Conservation (phyloP, 92 coral and sea anemone genomes). For the Metridium senile region DNA sequence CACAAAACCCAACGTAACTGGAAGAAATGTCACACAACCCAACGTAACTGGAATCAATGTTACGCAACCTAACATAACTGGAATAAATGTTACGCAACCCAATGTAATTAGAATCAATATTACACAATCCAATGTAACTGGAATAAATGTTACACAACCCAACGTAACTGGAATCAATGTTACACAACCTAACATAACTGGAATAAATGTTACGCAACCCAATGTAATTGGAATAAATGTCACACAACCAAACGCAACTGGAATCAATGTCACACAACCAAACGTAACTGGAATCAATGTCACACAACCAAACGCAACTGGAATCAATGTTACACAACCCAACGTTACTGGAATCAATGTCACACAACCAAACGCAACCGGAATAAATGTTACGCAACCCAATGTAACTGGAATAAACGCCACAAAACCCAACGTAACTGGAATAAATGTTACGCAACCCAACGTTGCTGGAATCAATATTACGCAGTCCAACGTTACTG, state of each 20-base stretch:
- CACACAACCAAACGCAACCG: neutral
- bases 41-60: constrained; percentile 21
- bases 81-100: neutral
- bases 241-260: constrained; percentile 27
- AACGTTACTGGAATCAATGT: constrained; percentile 16
- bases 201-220: constrained; percentile 22
- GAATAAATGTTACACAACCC: constrained; percentile 14
- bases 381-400: constrained; percentile 11
- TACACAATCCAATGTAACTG: constrained; percentile 12
- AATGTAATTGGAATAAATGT: constrained; percentile 27
- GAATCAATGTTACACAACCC: constrained; percentile 4
- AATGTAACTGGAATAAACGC: neutral
- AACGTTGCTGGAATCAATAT: constrained; percentile 19
- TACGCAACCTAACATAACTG: constrained; percentile 4
- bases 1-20: constrained; percentile 14
- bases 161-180: constrained; percentile 14
- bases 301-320: constrained; percentile 15
- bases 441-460: constrained; percentile 9
- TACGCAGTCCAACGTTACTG: neutral
- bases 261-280: constrained; percentile 21
- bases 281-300: constrained; percentile 16
- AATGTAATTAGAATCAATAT: neutral
- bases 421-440: neutral
- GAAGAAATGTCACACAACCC: neutral
- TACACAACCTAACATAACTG: constrained; percentile 22